Evolutionary conservation across 2,113 vertebrate species (phyloP).

Genomic region (Python bivittatus): DNA sequence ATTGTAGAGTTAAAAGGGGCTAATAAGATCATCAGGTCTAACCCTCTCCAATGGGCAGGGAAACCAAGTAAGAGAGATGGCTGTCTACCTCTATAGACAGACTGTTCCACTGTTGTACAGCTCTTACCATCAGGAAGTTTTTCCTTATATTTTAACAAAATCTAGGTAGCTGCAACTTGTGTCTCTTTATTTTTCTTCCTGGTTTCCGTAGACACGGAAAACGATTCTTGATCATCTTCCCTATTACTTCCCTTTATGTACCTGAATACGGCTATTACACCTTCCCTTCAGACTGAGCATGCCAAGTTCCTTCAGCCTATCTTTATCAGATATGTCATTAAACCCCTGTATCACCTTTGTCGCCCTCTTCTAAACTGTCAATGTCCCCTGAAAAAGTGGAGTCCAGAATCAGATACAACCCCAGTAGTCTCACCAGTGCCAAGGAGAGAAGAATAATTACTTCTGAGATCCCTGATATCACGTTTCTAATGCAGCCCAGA

Average conservation of each 20-base stretch:
- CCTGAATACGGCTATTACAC: not conserved
- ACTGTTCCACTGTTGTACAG: not conserved
- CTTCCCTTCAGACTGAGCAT: not conserved
- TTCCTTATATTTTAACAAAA: not conserved
- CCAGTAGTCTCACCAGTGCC: not conserved
- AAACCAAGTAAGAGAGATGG: not conserved
- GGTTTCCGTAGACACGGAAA: not conserved
- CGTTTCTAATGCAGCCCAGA: not conserved
- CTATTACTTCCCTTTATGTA: not conserved
- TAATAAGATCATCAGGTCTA: not conserved
- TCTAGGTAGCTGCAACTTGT: not conserved
- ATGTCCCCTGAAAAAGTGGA: not conserved
- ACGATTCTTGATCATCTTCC: not conserved
- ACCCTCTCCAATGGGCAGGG: not conserved
- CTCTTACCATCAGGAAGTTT: not conserved
- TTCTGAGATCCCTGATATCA: not conserved
- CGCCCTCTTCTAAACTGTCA: not conserved
- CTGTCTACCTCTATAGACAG: not conserved
- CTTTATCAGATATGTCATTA: not conserved
- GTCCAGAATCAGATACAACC: not conserved
- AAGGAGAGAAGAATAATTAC: not conserved
- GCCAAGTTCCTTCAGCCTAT: not conserved
- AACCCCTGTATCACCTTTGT: not conserved
- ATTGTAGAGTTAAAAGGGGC: not conserved
- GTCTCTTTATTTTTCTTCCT: not conserved